Evolutionary conservation across 2,113 vertebrate genomes (phyloP).

Genomic region (Pitta sordida): DNA sequence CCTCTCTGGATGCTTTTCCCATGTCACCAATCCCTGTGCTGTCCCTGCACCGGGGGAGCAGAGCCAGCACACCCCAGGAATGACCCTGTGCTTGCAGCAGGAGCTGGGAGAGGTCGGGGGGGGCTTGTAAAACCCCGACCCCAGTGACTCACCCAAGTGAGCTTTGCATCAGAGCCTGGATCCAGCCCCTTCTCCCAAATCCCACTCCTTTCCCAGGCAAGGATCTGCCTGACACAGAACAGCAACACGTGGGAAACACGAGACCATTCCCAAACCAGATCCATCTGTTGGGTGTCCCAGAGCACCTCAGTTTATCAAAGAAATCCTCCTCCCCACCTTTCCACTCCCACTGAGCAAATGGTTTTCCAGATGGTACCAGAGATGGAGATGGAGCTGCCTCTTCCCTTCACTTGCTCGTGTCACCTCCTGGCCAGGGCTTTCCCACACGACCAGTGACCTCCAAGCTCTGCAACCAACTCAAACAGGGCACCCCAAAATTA

Average conservation of each 20-base stretch:
- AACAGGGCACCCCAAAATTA: not conserved
- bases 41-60: not conserved
- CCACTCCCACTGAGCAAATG: not conserved
- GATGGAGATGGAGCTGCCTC: not conserved
- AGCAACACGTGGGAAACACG: not conserved
- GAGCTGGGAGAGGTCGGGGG: not conserved
- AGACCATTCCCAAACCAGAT: not conserved
- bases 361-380: not conserved
- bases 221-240: not conserved
- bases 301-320: not conserved
- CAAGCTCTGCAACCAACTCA: not conserved
- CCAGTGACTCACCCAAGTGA: not conserved
- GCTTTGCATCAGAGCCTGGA: not conserved
- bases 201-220: not conserved
- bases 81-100: not conserved
- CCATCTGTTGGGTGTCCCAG: not conserved
- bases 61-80: not conserved
- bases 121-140: not conserved
- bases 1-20: not conserved
- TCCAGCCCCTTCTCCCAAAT: not conserved
- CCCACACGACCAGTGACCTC: fast-evolving
- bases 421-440: not conserved
- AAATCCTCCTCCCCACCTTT: not conserved
- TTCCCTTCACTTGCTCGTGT: not conserved
- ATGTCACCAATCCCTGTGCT: not conserved